Evolutionary conservation across 23 tunicate genomes (phyloP), one percentile per base, ranked within the genome.

Genomic region (Trididemnum clinides): DNA sequence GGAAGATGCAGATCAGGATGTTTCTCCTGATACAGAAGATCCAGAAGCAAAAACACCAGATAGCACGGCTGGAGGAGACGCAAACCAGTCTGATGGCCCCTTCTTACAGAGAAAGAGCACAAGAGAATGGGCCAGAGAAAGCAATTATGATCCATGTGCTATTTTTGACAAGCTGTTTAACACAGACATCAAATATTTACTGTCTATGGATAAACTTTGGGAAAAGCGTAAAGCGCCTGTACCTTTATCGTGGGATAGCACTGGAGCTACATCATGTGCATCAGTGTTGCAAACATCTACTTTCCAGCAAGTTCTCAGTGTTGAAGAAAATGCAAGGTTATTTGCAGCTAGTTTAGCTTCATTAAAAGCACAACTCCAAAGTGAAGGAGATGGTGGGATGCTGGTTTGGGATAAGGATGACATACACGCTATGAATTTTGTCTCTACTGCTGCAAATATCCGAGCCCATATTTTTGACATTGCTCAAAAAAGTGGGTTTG

Each of bases 1-100:
- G 71, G 95, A 90, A 33, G 99, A 95, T 87, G 99, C 92, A 37
- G 99, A 95, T 50, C 92, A 90, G 54, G 99, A 95, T 83, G 99
- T 95, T 33, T 90, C 99, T 49, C 99, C 99, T 74, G 99, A 95
- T 62, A 87, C 95, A 19, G 92, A 86, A 28, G 99, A 95, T 58
- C 91, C 90, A 50, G 98, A 95, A 82, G 91, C 90, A 4, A 76
- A 34, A 34, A 54, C 30, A 69, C 83, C 51, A 0, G 37, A 64
- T 25, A 39, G 5, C 54, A 23, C 39, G 62, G 35, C 77, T 19
- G 20, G 20, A 19, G 51, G 35, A 33, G 75, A 50, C 21, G 34
- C 33, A 34, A 51, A 28, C 3, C 22, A 51, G 2, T 33, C 26
- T 33, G 51, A 51, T 30, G 54, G 51, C 33, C 51, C 33, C 23